These are phyloP conservation scores for Alethe castanea DNA, from an alignment of 2,113 vertebrate species.

Conservation along the genomic window DNA sequence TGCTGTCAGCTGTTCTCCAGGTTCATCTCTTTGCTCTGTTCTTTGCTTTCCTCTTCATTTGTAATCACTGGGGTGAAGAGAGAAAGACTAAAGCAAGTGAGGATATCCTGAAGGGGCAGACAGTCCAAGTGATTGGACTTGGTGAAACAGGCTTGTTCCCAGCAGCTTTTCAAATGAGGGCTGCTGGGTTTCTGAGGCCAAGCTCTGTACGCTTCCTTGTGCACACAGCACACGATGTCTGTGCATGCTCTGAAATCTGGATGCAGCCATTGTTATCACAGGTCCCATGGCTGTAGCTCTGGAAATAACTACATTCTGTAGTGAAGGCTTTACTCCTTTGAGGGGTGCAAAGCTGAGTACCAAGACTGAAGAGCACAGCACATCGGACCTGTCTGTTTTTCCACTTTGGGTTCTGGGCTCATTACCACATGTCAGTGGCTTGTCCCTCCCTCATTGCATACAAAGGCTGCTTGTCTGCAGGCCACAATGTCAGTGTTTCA, in stretches of 20 bases:
- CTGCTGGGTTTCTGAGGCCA: neutral
- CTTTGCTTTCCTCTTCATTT: conserved; percentile 35
- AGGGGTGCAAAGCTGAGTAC: neutral
- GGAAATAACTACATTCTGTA: neutral
- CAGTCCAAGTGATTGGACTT: conserved; percentile 12
- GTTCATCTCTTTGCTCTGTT: neutral
- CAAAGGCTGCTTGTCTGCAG: neutral
- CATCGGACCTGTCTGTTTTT: fast-evolving
- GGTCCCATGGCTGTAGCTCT: neutral
- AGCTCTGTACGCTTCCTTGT: neutral
- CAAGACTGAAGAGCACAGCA: neutral
- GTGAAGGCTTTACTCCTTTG: neutral
- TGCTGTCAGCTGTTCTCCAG: conserved; percentile 21
- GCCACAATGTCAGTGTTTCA: neutral
- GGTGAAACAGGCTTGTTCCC: neutral
- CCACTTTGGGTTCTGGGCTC: neutral
- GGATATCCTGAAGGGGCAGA: conserved; percentile 11
- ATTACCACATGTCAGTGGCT: fast-evolving
- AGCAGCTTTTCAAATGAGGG: neutral
- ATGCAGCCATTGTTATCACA: neutral
- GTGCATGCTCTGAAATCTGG: neutral
- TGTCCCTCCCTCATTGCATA: neutral
- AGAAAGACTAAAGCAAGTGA: neutral
- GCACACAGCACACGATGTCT: neutral
- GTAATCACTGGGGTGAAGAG: neutral